A percentile compares a stretch with the other conserved stretches of the same genome.
Evolutionary conservation across 2,888 invertebrate genomes (phyloP).

Genomic region (Elysia crispata): DNA sequence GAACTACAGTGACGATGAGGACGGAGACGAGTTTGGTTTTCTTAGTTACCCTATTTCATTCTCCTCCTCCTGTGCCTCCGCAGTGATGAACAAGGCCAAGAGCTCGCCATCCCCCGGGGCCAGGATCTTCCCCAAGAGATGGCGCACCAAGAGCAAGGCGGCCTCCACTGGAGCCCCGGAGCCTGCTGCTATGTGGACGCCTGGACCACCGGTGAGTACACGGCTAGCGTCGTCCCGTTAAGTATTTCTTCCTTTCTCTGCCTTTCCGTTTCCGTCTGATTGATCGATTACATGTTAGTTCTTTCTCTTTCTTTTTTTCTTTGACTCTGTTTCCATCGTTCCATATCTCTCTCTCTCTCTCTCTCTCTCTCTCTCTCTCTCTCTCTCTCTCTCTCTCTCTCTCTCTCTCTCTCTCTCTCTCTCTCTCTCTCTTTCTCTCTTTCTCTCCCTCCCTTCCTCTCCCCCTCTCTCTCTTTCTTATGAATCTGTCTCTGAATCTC

Average conservation of each 20-base stretch:
- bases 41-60: constrained; percentile 60
- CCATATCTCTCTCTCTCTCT: neutral
- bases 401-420: constrained; percentile 9
- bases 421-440: neutral
- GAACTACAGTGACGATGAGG: constrained; percentile 60
- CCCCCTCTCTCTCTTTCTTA: neutral
- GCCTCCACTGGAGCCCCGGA: constrained; percentile 83
- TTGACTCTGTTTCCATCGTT: neutral
- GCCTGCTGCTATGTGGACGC: constrained; percentile 85
- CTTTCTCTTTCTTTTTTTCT: neutral
- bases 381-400: constrained; percentile 23
- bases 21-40: constrained; percentile 72
- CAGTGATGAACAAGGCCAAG: constrained; percentile 72
- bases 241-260: neutral
- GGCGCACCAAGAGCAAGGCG: constrained; percentile 90
- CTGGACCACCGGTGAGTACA: constrained; percentile 80
- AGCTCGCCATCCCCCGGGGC: constrained; percentile 61
- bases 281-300: neutral
- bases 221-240: neutral
- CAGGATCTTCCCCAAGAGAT: constrained; percentile 82
- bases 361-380: constrained; percentile 16
- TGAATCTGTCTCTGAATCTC: constrained; percentile 21
- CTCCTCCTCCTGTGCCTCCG: constrained; percentile 57
- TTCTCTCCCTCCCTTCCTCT: neutral
- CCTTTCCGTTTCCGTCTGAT: neutral